Conservation (phyloP, 2,797 vertebrate species). For the Syndactyla subalaris region DNA sequence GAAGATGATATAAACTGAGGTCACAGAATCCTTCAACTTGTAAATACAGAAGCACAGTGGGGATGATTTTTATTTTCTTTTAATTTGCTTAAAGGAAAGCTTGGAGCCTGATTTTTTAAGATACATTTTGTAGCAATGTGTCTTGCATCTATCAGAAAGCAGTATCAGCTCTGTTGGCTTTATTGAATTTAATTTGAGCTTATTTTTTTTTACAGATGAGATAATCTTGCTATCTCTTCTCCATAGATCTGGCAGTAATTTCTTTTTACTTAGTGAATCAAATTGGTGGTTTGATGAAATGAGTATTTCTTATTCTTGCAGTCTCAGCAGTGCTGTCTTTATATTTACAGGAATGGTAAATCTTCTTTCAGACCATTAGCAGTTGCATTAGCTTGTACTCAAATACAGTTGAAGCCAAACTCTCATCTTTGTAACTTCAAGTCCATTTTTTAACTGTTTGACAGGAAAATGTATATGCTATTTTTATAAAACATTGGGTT, state of each 20-base stretch:
- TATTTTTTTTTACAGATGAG: not conserved
- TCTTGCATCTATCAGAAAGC: not conserved
- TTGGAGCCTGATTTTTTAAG: not conserved
- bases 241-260: not conserved
- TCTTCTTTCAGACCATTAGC: slow-evolving; percentile 19
- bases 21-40: not conserved
- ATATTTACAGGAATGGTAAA: slow-evolving; percentile 15
- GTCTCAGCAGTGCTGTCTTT: slow-evolving; percentile 29
- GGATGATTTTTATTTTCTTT: not conserved
- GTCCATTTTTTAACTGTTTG: not conserved
- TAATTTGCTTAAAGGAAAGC: not conserved
- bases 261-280: slow-evolving; percentile 26
- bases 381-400: not conserved
- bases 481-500: not conserved
- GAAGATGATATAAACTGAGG: not conserved
- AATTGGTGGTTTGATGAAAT: slow-evolving; percentile 28
- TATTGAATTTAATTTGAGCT: not conserved
- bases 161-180: not conserved
- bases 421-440: not conserved
- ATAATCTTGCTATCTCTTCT: not conserved
- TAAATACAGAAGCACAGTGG: not conserved
- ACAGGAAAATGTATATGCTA: not conserved
- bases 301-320: slow-evolving; percentile 34
- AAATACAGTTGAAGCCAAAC: slow-evolving; percentile 10
- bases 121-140: not conserved